Base-by-base conservation (phyloP, 1,140 invertebrate genomes). In the Oreohelix idahoensis region DNA sequence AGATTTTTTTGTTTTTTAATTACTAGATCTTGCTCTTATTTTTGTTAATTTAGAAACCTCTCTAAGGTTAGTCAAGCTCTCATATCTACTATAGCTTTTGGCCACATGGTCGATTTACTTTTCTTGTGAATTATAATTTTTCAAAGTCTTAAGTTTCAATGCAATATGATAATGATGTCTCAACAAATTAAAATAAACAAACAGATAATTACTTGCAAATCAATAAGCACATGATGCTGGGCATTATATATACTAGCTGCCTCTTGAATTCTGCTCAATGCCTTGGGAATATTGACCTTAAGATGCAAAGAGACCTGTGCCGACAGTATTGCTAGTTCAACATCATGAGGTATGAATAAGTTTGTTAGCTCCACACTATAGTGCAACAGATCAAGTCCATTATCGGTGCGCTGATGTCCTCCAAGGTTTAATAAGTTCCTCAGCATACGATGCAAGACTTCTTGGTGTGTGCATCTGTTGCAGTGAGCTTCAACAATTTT, bases 241-340 rank as follows among this genome's bases (percentile, higher is more conserved):
- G 36, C 71, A 42, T 26, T 26, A 20, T 73, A 39, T 45, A 2
- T 1, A 5, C 20, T 29, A 39, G 39, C 71, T 39, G 39, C 71
- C 29, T 73, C 71, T 42, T 73, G 71, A 73, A 73, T 73, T 42
- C 71, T 73, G 71, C 42, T 15, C 38, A 73, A 23, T 73, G 71
- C 38, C 35, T 42, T 42, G 11, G 38, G 29, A 35, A 77, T 23
- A 36, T 77, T 77, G 51, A 77, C 17, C 45, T 36, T 13, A 17
- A 51, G 75, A 10, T 53, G 75, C 15, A 77, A 26, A 17, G 75
- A 35, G 17, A 77, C 32, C 32, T 77, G 45, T 36, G 42, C 42
- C 29, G 45, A 53, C 15, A 53, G 49, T 51, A 77, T 26, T 35
- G 13, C 20, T 45, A 51, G 17, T 13, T 77, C 75, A 36, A 53